Evolutionary conservation across 2,888 invertebrate species (phyloP).

Genomic region (Spisula solida): DNA sequence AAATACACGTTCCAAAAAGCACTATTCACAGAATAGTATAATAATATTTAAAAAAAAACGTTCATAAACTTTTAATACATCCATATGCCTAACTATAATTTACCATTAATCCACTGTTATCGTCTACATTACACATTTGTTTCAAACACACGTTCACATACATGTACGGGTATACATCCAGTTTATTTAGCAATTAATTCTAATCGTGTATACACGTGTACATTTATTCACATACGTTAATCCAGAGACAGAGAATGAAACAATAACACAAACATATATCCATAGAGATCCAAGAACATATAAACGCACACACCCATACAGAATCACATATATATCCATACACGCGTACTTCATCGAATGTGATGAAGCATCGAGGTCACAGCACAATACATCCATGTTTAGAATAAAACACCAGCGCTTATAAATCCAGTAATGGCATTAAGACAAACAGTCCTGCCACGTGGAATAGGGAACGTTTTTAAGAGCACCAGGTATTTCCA

Average conservation of each 20-base stretch:
- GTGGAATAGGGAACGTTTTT: not conserved
- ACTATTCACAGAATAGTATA: not conserved
- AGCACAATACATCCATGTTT: conserved; percentile 1
- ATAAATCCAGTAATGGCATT: not conserved
- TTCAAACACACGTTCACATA: no score
- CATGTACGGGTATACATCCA: no score
- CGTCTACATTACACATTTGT: no score
- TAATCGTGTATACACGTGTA: no score
- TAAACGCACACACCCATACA: not conserved
- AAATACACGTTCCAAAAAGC: not conserved
- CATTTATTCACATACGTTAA: no score
- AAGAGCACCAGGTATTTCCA: not conserved
- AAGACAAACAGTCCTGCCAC: not conserved
- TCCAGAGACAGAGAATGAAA: no score
- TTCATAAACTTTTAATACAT: not conserved
- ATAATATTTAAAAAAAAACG: not conserved
- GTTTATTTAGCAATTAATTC: no score
- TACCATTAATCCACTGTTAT: no score
- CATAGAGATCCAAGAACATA: not conserved
- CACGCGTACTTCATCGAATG: no score
- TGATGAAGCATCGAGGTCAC: no score
- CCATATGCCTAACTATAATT: no score
- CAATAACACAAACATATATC: not conserved
- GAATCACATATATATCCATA: no score
- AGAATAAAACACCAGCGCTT: not conserved